Conservation (phyloP, 2,888 invertebrate genomes). For the Diadegma fenestrale region DNA sequence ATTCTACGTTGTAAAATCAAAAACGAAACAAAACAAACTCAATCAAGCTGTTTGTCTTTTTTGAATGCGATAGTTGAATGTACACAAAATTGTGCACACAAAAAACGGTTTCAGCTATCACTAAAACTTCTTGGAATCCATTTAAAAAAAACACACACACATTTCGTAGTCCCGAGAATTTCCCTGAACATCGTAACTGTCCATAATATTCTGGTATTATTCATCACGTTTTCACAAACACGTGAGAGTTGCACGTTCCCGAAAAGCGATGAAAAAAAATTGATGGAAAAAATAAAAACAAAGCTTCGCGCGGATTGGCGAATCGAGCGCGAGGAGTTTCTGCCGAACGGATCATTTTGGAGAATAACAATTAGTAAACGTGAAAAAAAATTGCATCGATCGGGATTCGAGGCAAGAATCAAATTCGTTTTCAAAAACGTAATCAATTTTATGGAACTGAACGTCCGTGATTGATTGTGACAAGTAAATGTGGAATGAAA, state of each 20-base stretch:
- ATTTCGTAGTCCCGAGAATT: not conserved
- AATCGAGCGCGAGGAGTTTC: conserved; percentile 10
- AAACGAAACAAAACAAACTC: no score
- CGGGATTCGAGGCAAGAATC: not conserved
- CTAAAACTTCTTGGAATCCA: no score
- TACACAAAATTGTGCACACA: not conserved
- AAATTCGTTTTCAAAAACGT: no score
- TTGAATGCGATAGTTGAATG: no score
- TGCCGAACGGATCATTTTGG: conserved; percentile 38
- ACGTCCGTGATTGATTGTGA: not conserved
- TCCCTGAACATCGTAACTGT: not conserved
- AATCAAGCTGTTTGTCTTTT: no score
- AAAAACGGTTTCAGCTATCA: not conserved
- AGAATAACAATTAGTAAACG: conserved; percentile 14
- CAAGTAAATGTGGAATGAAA: not conserved
- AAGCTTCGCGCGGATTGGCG: not conserved
- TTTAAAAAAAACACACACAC: no score
- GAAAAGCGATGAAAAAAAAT: not conserved
- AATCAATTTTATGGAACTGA: not conserved
- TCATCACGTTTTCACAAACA: not conserved
- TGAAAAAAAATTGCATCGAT: not conserved
- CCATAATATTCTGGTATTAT: not conserved
- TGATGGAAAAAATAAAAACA: not conserved
- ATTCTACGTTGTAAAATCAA: no score
- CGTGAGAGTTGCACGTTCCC: not conserved